Percentiles rank a stretch among this genome's conserved stretches.
Evolutionary conservation across 1,140 invertebrate species (phyloP).

Genomic region (Pseudomyrmex flavicornis): DNA sequence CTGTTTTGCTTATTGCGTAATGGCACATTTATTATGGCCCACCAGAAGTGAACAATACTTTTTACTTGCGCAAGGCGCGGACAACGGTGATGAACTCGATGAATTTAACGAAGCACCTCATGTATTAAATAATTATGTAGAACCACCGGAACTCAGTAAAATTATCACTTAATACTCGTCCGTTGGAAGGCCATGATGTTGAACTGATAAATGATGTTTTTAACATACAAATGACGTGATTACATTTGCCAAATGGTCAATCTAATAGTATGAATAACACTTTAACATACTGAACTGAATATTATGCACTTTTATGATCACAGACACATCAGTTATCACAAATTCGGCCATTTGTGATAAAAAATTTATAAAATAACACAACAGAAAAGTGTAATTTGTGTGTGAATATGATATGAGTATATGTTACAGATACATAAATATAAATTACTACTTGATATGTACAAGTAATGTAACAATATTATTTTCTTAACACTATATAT

Average conservation of each 20-base stretch:
- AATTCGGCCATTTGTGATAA: slow-evolving; percentile 69
- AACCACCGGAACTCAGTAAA: slow-evolving; percentile 83
- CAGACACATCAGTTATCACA: slow-evolving; percentile 60
- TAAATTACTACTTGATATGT: slow-evolving; percentile 38
- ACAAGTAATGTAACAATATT: slow-evolving; percentile 1
- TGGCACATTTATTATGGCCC: slow-evolving; percentile 97
- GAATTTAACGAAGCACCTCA: slow-evolving; percentile 97
- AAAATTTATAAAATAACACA: slow-evolving; percentile 50
- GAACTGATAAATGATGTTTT: slow-evolving; percentile 47
- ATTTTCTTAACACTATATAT: slow-evolving; percentile 27
- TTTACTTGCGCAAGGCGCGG: slow-evolving; percentile 89
- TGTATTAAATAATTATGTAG: slow-evolving; percentile 89
- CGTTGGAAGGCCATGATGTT: slow-evolving; percentile 35
- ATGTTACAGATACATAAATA: neutral
- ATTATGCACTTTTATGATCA: slow-evolving; percentile 75
- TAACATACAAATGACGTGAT: slow-evolving; percentile 70
- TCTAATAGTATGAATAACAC: slow-evolving; percentile 72
- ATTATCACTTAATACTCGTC: slow-evolving; percentile 80
- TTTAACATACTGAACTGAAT: slow-evolving; percentile 79
- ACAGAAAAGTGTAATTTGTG: slow-evolving; percentile 35
- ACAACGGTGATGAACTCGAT: slow-evolving; percentile 93
- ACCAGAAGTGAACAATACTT: slow-evolving; percentile 96
- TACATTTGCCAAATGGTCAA: slow-evolving; percentile 81
- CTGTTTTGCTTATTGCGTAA: slow-evolving; percentile 96
- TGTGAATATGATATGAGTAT: slow-evolving; percentile 70